A percentile compares a stretch with the other conserved stretches of the same genome.
These are phyloP conservation scores for Belgica antarctica DNA, from an alignment of 2,888 invertebrate species.

Conservation along the genomic window DNA sequence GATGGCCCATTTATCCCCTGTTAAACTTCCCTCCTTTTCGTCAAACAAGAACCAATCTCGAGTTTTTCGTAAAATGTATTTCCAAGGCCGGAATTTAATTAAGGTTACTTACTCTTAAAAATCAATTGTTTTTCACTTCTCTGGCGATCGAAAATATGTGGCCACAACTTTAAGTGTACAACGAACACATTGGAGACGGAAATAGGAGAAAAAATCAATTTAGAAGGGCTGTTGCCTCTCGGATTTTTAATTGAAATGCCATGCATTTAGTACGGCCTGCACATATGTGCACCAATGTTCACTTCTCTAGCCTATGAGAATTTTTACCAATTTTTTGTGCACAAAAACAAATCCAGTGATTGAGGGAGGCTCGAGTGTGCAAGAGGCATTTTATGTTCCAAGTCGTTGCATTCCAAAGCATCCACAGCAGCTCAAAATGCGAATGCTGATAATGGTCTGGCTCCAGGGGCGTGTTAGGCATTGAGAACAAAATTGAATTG, in stretches of 20 bases:
- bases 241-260: slow-evolving; percentile 36
- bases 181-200: not conserved
- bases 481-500: not conserved
- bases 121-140: slow-evolving; percentile 17
- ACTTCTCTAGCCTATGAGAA: not conserved
- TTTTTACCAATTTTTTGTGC: slow-evolving; percentile 24
- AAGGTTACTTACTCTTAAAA: not conserved
- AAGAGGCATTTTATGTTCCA: slow-evolving; percentile 11
- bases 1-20: not conserved
- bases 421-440: slow-evolving; percentile 14
- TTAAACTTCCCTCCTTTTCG: no score
- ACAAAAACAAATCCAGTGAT: not conserved
- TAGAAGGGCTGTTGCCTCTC: slow-evolving; percentile 21
- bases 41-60: no score
- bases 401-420: not conserved
- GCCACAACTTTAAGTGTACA: not conserved
- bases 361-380: not conserved
- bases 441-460: slow-evolving; percentile 33
- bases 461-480: not conserved
- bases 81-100: no score
- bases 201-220: slow-evolving; percentile 22
- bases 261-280: slow-evolving; percentile 22
- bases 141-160: not conserved
- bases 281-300: slow-evolving; percentile 4
- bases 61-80: no score